Evolutionary conservation across 2,797 vertebrate genomes (phyloP).

Genomic region (Euthynnus affinis): DNA sequence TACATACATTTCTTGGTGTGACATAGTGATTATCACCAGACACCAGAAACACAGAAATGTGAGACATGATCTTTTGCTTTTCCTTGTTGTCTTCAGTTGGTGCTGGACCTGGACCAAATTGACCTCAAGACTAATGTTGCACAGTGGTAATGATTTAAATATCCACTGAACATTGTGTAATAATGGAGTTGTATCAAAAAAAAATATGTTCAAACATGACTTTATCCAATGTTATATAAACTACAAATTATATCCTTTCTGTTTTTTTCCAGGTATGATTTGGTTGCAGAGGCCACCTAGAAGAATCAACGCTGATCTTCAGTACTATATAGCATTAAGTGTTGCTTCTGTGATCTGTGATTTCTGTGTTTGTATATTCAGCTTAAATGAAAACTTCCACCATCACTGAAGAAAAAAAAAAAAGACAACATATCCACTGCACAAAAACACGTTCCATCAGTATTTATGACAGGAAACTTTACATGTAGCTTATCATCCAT

Average conservation of each 20-base stretch:
- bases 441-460: conserved; percentile 55
- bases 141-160: conserved; percentile 87
- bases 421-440: conserved; percentile 40
- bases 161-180: not conserved
- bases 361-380: conserved; percentile 72
- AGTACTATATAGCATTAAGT: conserved; percentile 57
- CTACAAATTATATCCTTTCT: conserved; percentile 14
- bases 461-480: conserved; percentile 64
- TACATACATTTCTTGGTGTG: not conserved
- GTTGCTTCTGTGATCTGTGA: conserved; percentile 74
- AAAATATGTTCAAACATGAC: not conserved
- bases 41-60: not conserved
- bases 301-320: conserved; percentile 41
- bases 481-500: conserved; percentile 65
- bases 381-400: conserved; percentile 69
- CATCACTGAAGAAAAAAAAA: conserved; percentile 57
- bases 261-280: conserved; percentile 83
- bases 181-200: not conserved
- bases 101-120: conserved; percentile 89
- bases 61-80: conserved; percentile 13
- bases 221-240: conserved; percentile 4
- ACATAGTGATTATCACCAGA: not conserved
- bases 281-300: conserved; percentile 83
- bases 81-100: conserved; percentile 81
- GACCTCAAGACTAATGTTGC: conserved; percentile 88